Base-by-base conservation (phyloP, 2,113 vertebrate species). In the Campylomormyrus tamandua region DNA sequence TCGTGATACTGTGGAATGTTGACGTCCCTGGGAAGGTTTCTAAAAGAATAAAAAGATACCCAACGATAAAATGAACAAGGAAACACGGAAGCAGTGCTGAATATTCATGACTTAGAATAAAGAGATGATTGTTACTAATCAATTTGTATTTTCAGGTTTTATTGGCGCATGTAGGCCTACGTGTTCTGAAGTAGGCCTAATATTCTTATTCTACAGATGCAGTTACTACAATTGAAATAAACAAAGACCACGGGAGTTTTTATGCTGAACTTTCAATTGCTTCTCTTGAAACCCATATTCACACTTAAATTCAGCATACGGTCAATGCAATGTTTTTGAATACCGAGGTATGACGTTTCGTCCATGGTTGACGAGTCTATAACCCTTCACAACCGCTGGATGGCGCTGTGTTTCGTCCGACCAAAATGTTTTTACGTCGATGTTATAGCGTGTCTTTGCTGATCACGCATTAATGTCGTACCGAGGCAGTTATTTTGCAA, bases 301-400 rank as follows among this genome's bases (percentile, higher is more conserved):
- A 70, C n/a, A 70, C 42, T 49, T 27, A 46, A 52, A 21, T 84
- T 84, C 19, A 88, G 31, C 80, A 21, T 31, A 89, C 5, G 5
- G 35, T 10, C 27, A 19, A 84, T 70, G 19, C n/a, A 39, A 90
- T 87, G 52, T 15, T 46, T 84, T 31, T 39, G 10, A 39, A 88
- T 92, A 95, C 95, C 92, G 93, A 84, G 94, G 93, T 90, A 92
- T 91, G n/a, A 50, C 53, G 5, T 93, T 90, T 94, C 94, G 93
- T 91, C 92, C 93, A 90, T 92, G 94, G 5, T 91, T 89, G 39
- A 93, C 94, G 91, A 90, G 93, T 19, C 90, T 53, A 89, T 95
- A 94, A 90, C 93, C 92, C 90, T 93, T 95, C 91, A 94, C 58
- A 92, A 93, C 92, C 89, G 90, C 21, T 1, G 19, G 85, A 46